A percentile compares a stretch with the other conserved stretches of the same genome.
These are phyloP conservation scores for Sylvicola fuscatus DNA, from an alignment of 2,888 invertebrate species.

Conservation along the genomic window DNA sequence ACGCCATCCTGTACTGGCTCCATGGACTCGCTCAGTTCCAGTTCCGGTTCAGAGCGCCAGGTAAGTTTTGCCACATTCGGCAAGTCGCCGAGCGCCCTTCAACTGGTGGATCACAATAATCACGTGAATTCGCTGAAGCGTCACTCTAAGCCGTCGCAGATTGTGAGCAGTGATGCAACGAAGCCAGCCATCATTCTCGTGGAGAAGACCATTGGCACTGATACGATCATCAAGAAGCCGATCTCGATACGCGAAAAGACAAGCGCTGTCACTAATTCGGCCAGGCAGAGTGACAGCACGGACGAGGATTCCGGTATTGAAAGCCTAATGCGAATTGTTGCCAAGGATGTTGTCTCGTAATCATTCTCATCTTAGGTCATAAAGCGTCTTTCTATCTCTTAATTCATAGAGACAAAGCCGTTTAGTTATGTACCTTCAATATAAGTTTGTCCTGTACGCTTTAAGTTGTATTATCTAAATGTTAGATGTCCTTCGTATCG, in stretches of 20 bases:
- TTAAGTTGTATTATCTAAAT: too few species aligned
- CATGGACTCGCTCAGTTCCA: slow-evolving; percentile 11
- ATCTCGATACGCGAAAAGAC: background rate
- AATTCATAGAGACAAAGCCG: too few species aligned
- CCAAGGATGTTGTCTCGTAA: too few species aligned
- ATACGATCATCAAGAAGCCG: slow-evolving; percentile 1
- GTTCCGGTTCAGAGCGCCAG: slow-evolving; percentile 8
- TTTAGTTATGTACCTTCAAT: too few species aligned
- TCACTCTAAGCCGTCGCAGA: too few species aligned
- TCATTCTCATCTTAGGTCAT: too few species aligned
- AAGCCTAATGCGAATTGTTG: slow-evolving; percentile 9
- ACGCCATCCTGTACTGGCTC: slow-evolving; percentile 11
- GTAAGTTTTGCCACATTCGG: slow-evolving; percentile 10
- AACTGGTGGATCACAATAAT: too few species aligned
- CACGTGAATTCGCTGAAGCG: too few species aligned
- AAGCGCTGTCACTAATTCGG: slow-evolving; percentile 1
- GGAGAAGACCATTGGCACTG: background rate
- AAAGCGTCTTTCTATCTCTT: too few species aligned
- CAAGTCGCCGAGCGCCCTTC: slow-evolving; percentile 4
- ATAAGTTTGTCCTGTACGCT: too few species aligned
- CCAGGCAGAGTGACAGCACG: slow-evolving; percentile 11
- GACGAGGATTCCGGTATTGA: slow-evolving; percentile 13
- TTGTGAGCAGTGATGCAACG: background rate
- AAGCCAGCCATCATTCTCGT: background rate
- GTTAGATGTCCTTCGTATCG: too few species aligned